phyloP scores from a whole-genome alignment of 2,888 invertebrate genomes.

The Helleia helle region DNA sequence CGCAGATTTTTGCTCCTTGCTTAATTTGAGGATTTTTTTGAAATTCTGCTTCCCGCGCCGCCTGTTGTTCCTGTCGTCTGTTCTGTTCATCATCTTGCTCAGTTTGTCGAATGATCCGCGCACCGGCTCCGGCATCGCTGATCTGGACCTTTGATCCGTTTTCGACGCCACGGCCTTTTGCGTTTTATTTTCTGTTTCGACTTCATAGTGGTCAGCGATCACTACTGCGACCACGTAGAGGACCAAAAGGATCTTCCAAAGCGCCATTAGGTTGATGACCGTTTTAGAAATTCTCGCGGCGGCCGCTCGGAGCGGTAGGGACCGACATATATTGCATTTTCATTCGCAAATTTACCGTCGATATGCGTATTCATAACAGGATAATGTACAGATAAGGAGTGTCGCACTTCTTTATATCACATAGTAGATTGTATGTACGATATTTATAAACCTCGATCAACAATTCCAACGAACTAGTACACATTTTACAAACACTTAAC shows the following conservation, averaged over 20 bases:
- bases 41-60: constrained; percentile 36
- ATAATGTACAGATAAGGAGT: constrained; percentile 32
- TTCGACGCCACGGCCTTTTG: constrained; percentile 62
- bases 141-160: constrained; percentile 46
- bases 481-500: constrained; percentile 22
- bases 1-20: constrained; percentile 25
- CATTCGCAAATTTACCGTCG: constrained; percentile 29
- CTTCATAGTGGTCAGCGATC: constrained; percentile 44
- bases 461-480: constrained; percentile 25
- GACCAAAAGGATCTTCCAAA: constrained; percentile 37
- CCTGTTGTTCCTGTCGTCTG: constrained; percentile 31
- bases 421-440: constrained; percentile 33
- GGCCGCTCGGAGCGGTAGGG: constrained; percentile 31
- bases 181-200: constrained; percentile 51
- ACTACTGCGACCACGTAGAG: constrained; percentile 42
- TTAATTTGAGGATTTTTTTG: constrained; percentile 35
- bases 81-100: constrained; percentile 42
- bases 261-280: constrained; percentile 54
- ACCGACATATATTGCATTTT: constrained; percentile 34
- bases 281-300: constrained; percentile 33
- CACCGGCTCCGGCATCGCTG: constrained; percentile 42
- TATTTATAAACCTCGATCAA: constrained; percentile 44
- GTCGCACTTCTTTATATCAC: constrained; percentile 28
- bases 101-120: constrained; percentile 47
- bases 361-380: constrained; percentile 46